Percentiles rank a stretch among this genome's conserved stretches.
Conservation (phyloP, 2,113 vertebrate genomes). For the Embiotoca jacksoni region DNA sequence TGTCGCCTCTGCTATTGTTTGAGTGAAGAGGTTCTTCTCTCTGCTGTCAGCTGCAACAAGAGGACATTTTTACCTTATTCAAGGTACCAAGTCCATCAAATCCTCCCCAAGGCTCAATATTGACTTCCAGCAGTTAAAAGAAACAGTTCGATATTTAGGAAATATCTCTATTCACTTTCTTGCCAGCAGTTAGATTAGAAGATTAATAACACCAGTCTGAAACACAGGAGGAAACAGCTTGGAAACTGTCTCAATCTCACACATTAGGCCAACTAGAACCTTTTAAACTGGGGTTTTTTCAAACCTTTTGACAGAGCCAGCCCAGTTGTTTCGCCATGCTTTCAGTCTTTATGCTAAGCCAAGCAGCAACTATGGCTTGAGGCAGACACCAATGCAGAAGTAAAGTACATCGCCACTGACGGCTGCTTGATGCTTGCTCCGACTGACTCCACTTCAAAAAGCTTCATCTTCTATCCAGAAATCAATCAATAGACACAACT, state of each 20-base stretch:
- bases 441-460: slow-evolving; percentile 5
- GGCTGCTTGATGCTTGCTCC: background rate
- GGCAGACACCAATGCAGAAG: too few relatives aligned
- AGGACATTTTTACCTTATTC: background rate
- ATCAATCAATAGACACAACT: background rate
- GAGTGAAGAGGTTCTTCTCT: slow-evolving; percentile 4
- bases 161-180: background rate
- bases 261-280: background rate
- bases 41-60: slow-evolving; percentile 5
- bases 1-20: background rate
- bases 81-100: background rate
- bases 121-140: slow-evolving; percentile 4
- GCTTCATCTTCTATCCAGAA: background rate
- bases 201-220: slow-evolving; percentile 5
- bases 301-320: too few relatives aligned
- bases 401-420: background rate
- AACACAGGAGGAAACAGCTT: background rate
- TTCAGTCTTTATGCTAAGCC: background rate
- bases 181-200: background rate
- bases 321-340: background rate
- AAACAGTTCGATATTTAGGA: background rate
- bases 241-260: background rate
- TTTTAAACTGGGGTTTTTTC: background rate
- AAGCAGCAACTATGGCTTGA: too few relatives aligned
- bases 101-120: background rate